phyloP scores from a whole-genome alignment of 2,888 invertebrate species.

The Napeogenes inachia region DNA sequence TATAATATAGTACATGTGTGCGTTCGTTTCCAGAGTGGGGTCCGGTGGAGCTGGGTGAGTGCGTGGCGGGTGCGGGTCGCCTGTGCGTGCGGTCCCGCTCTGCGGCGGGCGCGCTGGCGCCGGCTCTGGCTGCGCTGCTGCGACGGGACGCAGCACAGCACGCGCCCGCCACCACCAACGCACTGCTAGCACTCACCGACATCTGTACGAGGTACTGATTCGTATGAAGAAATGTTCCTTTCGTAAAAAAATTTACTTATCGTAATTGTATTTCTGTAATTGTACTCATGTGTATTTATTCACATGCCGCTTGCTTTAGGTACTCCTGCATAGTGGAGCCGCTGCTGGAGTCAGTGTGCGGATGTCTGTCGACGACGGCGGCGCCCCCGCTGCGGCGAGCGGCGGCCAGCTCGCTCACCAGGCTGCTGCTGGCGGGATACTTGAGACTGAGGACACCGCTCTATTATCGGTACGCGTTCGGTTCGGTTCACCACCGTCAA shows the following conservation, averaged over 20 bases:
- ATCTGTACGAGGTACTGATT: conserved; percentile 76
- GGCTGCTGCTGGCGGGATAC: conserved; percentile 83
- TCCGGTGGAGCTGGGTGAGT: conserved; percentile 43
- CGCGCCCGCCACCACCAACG: conserved; percentile 82
- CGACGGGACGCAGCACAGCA: conserved; percentile 55
- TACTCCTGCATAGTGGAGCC: conserved; percentile 84
- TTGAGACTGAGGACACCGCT: conserved; percentile 83
- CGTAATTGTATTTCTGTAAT: too few species aligned
- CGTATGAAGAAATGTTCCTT: too few species aligned
- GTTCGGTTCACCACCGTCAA: too few species aligned
- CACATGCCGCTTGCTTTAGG: conserved; percentile 45
- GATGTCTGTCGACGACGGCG: conserved; percentile 77
- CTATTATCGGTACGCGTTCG: conserved; percentile 74
- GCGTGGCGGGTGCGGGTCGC: conserved; percentile 66
- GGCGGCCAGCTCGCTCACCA: conserved; percentile 81
- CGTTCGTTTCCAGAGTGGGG: conserved; percentile 39
- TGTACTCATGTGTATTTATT: too few species aligned
- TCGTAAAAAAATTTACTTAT: too few species aligned
- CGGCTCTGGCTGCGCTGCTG: conserved; percentile 79
- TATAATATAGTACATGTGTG: not conserved
- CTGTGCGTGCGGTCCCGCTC: conserved; percentile 81
- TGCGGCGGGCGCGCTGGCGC: conserved; percentile 79
- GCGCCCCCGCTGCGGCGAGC: conserved; percentile 79
- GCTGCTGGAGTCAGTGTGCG: conserved; percentile 79
- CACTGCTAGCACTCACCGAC: conserved; percentile 81